These are phyloP conservation scores for Catotricha subobsoleta DNA, from an alignment of 2,888 invertebrate species.

Conservation along the genomic window DNA sequence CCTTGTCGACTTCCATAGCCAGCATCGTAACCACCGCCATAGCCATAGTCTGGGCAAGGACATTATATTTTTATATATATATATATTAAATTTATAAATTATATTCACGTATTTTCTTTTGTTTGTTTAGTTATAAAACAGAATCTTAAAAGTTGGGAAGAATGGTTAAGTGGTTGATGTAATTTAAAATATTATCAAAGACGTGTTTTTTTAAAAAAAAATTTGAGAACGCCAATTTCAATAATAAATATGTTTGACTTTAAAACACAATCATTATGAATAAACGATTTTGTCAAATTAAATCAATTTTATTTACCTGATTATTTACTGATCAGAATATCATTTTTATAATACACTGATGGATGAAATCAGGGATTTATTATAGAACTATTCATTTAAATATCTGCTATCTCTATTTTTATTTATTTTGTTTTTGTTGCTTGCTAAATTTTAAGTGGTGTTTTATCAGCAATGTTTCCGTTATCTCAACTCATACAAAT, in stretches of 20 bases:
- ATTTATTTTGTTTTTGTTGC: too few relatives aligned
- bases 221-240: constrained; percentile 5
- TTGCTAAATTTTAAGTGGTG: too few relatives aligned
- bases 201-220: not conserved
- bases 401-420: too few relatives aligned
- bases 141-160: too few relatives aligned
- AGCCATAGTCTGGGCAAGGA: constrained; percentile 74
- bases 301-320: not conserved
- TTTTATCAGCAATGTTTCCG: too few relatives aligned
- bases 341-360: too few relatives aligned
- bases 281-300: too few relatives aligned
- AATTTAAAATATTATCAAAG: not conserved
- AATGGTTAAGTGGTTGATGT: not conserved
- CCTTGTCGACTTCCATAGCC: constrained; percentile 70
- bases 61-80: not conserved
- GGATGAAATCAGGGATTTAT: not conserved
- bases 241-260: too few relatives aligned
- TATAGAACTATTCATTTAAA: too few relatives aligned
- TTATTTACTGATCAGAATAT: not conserved
- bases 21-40: constrained; percentile 76
- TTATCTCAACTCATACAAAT: too few relatives aligned
- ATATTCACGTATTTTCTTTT: not conserved
- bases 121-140: not conserved
- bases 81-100: not conserved
- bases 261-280: too few relatives aligned